Evolutionary conservation across 2,888 invertebrate genomes (phyloP).

Genomic region (Ormyrus labotus): DNA sequence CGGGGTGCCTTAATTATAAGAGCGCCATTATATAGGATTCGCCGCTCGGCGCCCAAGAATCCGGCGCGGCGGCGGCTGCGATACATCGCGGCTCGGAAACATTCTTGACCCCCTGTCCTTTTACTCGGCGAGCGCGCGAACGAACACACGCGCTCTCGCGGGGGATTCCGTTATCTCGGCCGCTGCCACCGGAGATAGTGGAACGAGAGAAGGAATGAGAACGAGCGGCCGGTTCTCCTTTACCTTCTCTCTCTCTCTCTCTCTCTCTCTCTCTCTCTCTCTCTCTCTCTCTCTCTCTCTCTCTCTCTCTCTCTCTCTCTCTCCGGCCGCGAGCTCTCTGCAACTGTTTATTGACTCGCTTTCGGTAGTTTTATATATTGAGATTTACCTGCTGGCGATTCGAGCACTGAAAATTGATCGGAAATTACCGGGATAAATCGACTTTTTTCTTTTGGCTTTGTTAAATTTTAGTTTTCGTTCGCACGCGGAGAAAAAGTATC

Average conservation of each 20-base stretch:
- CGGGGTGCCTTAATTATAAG: background rate
- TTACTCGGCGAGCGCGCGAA: slow-evolving; percentile 30
- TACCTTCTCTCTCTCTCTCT: background rate
- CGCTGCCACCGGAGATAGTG: slow-evolving; percentile 51
- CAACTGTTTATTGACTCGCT: too few species aligned
- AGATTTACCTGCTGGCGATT: slow-evolving; percentile 1
- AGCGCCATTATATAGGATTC: background rate
- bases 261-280: slow-evolving; percentile 2
- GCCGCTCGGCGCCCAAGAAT: background rate
- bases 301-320: background rate
- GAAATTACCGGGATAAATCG: background rate
- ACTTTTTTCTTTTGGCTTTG: background rate
- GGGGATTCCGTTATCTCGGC: slow-evolving; percentile 58
- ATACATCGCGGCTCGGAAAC: slow-evolving; percentile 36
- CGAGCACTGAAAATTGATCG: background rate
- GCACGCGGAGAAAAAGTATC: too few species aligned
- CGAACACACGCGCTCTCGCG: slow-evolving; percentile 24
- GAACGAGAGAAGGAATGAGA: slow-evolving; percentile 57
- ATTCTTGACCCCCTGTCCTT: slow-evolving; percentile 57
- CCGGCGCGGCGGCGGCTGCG: background rate
- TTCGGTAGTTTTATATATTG: background rate
- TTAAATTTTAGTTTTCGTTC: too few species aligned
- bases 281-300: background rate
- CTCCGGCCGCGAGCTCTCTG: too few species aligned
- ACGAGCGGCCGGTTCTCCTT: slow-evolving; percentile 45